Conservation (phyloP, 2,888 invertebrate genomes). For the Dasypogon diadema region DNA sequence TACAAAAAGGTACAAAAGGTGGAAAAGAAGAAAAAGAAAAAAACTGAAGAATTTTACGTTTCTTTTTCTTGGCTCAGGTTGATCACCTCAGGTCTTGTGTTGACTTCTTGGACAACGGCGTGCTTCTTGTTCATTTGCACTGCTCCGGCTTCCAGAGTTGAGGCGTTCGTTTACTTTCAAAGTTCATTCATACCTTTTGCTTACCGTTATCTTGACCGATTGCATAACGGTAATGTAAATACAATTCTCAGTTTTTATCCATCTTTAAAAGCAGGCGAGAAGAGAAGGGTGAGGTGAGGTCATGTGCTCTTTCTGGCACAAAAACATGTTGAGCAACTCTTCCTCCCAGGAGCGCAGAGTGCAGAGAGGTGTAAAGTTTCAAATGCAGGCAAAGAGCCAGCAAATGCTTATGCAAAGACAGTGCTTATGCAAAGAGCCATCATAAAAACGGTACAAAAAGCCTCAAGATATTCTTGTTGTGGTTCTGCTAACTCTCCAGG, state of each 20-base stretch:
- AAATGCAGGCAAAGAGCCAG: no score
- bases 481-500: background rate
- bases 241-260: background rate
- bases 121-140: no score
- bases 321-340: background rate
- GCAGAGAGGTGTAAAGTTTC: background rate
- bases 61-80: background rate
- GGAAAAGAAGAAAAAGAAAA: background rate
- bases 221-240: conserved; percentile 36
- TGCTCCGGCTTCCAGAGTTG: no score
- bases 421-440: background rate
- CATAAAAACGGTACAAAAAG: background rate
- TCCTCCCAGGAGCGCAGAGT: background rate
- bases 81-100: background rate
- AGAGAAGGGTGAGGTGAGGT: no score
- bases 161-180: no score
- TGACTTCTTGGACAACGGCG: background rate
- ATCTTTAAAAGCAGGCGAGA: background rate
- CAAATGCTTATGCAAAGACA: background rate
- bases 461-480: background rate
- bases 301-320: background rate
- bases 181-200: background rate
- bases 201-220: conserved; percentile 46
- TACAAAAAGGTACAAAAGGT: no score
- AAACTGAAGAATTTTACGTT: background rate